Percentiles rank a stretch among this genome's conserved stretches.
Evolutionary conservation across 2,888 invertebrate species (phyloP).

Genomic region (Nipponacmea schrenckii): DNA sequence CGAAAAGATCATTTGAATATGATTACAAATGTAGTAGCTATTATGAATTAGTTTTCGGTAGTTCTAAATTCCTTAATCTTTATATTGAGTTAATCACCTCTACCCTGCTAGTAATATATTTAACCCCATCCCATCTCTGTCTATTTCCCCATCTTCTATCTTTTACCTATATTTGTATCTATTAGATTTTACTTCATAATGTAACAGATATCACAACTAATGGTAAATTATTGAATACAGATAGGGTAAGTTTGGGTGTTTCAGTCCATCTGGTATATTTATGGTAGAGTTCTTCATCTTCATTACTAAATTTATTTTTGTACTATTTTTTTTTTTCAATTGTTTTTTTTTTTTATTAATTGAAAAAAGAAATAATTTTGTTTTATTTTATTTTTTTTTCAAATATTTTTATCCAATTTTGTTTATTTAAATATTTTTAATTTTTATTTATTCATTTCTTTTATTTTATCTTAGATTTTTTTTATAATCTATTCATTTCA

Average conservation of each 20-base stretch:
- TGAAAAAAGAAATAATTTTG: not conserved
- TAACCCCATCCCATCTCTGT: no score
- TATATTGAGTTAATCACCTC: no score
- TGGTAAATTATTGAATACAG: not conserved
- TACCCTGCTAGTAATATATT: no score
- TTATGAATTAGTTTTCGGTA: no score
- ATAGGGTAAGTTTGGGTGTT: not conserved
- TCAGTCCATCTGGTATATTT: not conserved
- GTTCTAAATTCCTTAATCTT: no score
- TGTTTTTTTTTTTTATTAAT: not conserved
- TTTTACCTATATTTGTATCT: not conserved
- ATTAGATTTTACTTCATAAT: slow-evolving; percentile 3
- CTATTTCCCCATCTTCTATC: no score
- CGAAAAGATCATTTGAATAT: no score
- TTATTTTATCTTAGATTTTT: no score
- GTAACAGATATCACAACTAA: not conserved
- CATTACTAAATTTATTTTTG: not conserved
- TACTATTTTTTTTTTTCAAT: not conserved
- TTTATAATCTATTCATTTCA: no score
- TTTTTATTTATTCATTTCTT: no score
- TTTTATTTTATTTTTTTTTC: not conserved
- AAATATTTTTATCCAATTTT: not conserved
- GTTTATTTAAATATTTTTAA: no score
- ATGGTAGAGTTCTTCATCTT: not conserved
- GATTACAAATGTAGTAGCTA: not conserved